Evolutionary conservation across 2,113 vertebrate genomes (phyloP), one percentile per base, ranked within the genome.

Genomic region (Heteronetta atricapilla): DNA sequence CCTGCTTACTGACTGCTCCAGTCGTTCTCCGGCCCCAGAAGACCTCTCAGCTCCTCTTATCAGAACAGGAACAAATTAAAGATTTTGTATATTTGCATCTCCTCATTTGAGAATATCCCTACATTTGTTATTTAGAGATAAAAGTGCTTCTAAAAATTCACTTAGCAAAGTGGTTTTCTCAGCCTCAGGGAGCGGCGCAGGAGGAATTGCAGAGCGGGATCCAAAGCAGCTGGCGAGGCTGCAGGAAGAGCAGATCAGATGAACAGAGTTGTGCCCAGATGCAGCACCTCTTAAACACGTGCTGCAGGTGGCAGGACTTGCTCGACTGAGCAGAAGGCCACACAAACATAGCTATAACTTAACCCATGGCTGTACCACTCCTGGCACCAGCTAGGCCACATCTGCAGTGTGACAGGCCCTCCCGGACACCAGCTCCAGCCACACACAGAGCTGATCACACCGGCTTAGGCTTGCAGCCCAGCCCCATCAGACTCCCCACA

Each of bases 101-200:
- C 63, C 78, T 77, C 81, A 63, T 87, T 82, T 90, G 83, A 96
- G 88, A 76, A 79, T 88, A 89, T 91, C 46, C 40, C 40, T 82
- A 58, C 10, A 18, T 85, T 90, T 94, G 88, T 95, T 92, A 78
- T 55, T 89, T 82, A 73, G 78, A 94, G 90, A 95, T 90, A 92
- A 90, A 92, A 94, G 67, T 46, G 86, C 66, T 74, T 94, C 73
- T 93, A 18, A 94, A 93, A 94, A 62, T 88, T 84, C 86, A 86
- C 80, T 94, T 82, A 90, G 66, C 26, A 60, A 72, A 94, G 76
- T 73, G 81, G 23, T 91, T 95, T 97, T 82, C 88, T 86, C 91
- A 85, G 93, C 84, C 89, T 68, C 21, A 2, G 94, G 96, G 93
- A 94, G 84, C 2, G 33, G 89, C 50, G 78, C 86, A 87, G 93